Conservation (phyloP, 2,113 vertebrate species). For the Leptobrachium leishanense region DNA sequence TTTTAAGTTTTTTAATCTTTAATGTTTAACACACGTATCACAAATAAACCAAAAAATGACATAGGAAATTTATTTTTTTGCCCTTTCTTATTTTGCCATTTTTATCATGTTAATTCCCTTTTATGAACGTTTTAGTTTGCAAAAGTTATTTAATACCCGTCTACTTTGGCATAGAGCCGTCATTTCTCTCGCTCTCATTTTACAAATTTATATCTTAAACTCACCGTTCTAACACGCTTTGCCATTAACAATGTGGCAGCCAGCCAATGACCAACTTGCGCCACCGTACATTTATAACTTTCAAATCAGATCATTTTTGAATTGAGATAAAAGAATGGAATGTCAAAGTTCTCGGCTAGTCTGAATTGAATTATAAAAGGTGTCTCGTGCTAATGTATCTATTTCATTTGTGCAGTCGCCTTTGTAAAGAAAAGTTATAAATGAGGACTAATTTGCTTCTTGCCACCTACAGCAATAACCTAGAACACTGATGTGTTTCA, state of each 20-base stretch:
- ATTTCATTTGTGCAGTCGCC: slow-evolving; percentile 31
- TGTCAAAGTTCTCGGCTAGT: slow-evolving; percentile 38
- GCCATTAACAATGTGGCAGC: slow-evolving; percentile 36
- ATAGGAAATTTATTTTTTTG: too few relatives aligned
- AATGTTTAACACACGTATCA: too few relatives aligned
- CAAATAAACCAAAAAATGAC: too few relatives aligned
- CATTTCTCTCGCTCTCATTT: slow-evolving; percentile 1
- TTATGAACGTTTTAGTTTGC: too few relatives aligned
- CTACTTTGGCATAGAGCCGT: too few relatives aligned
- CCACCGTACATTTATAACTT: slow-evolving; percentile 28
- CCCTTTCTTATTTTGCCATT: too few relatives aligned
- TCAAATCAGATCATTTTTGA: slow-evolving; percentile 40
- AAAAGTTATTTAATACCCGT: too few relatives aligned
- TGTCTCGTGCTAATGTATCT: slow-evolving; percentile 39
- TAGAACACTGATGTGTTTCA: slow-evolving; percentile 22
- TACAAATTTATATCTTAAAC: slow-evolving; percentile 16
- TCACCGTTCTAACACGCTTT: slow-evolving; percentile 9
- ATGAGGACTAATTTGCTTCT: slow-evolving; percentile 40
- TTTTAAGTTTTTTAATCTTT: too few relatives aligned
- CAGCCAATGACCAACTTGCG: slow-evolving; percentile 27
- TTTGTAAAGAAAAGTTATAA: slow-evolving; percentile 36
- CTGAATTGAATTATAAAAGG: slow-evolving; percentile 43
- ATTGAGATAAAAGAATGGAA: slow-evolving; percentile 36
- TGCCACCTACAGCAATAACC: slow-evolving; percentile 32
- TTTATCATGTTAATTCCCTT: too few relatives aligned